Evolutionary conservation across 2,888 invertebrate species (phyloP), one percentile per base, ranked within the genome.

Genomic region (Parnassius orleans): DNA sequence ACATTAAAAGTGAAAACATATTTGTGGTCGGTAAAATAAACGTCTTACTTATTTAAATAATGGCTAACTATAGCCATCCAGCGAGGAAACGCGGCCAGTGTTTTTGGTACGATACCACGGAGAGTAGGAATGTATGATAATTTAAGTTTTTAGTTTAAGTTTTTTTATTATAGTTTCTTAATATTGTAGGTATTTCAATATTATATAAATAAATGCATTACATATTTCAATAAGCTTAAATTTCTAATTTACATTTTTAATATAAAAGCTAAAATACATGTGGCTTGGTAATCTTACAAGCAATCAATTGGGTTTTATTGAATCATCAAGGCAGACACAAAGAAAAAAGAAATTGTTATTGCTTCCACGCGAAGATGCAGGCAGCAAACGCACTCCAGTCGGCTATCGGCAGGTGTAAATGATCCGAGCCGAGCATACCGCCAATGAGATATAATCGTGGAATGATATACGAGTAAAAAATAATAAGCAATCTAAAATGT

Each of bases 331-430:
- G 2, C 24, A 52, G 59, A 52, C 15, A 53, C 12, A 44, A 56
- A 33, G 15, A 33, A 46, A 42, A 54, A 59, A 55, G 12, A 59
- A 54, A 46, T 48, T 44, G 50, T 47, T 59, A 59, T 43, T 55
- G 44, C 59, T 47, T 59, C 55, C 55, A 54, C n/a, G 56, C 44
- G 46, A 53, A 46, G 55, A 56, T 60, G 58, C 59, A 54, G 41
- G 11, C n/a, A 19, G 11, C 10, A 61, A 60, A 61, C 63, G 52
- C 51, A 41, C 63, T 59, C 41, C 51, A 33, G 15, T 55, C 55
- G 50, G 56, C 57, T 19, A 57, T 42, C 52, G 58, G 58, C 63
- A 63, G 63, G 63, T 63, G 63, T 44, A 62, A 62, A 53, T 53
- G 54, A 41, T 54, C 50, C 57, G 44, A 33, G 33, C 52, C 41